Base-by-base conservation (phyloP, 2,888 invertebrate species). In the Drosophila falleni region DNA sequence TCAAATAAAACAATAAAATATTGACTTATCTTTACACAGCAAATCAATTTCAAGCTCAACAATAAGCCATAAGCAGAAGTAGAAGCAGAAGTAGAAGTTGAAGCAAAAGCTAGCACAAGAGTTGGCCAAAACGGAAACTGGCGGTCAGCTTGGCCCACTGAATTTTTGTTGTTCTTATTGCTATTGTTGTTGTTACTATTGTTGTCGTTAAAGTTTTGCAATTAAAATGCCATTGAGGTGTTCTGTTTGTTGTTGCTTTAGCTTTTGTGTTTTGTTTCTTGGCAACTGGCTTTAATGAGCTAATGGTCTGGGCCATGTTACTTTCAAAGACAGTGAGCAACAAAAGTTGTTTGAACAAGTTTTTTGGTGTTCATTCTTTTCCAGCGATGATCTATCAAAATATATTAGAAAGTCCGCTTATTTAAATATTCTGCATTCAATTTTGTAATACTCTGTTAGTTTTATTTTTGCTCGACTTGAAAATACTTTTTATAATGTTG, bases 211-310 rank as follows among this genome's bases (percentile, higher is more conserved):
- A 83, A 87, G 77, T 87, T 87, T 81, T 61, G 81, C 81, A 84
- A 87, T 84, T 84, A 87, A 84, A 87, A 75, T 80, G 71, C 72
- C 78, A 81, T 78, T 80, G 77, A 77, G 76, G 73, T 79, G 70
- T 80, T 71, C 39, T 47, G 31, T 29, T 37, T 37, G 55, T 41
- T 47, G 50, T 61, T 54, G 39, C 37, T 63, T 41, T 23, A 37
- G 55, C 53, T 39, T 35, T 54, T 62, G 3, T 16, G 41, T 9
- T 41, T 35, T 47, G 44, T 51, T 68, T 35, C 59, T 56, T 46
- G 56, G 35, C 46, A 53, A 26, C 44, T 35, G 59, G 56, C 39
- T 74, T 78, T 65, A 78, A 78, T 74, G 65, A 72, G 67, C 55
- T 55, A 75, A 63, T 65, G 74, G 70, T 61, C 50, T 65, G 9